Conservation (phyloP, 2,113 vertebrate species). For the Dicaeum eximium region DNA sequence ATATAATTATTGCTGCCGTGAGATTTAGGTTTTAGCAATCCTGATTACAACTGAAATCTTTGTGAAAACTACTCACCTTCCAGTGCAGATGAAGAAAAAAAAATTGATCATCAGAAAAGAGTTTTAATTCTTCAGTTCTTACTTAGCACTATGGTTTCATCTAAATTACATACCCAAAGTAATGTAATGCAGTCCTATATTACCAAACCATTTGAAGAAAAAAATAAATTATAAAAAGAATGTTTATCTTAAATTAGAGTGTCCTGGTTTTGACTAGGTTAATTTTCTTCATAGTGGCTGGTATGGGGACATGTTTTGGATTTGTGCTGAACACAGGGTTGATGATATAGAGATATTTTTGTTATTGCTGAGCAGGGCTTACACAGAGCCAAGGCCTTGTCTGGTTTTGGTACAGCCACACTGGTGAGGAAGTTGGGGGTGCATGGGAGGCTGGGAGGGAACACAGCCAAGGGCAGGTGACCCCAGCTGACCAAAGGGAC, state of each 20-base stretch:
- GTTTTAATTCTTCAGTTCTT: neutral
- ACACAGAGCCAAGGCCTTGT: neutral
- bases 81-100: neutral
- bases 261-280: neutral
- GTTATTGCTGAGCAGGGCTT: neutral
- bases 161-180: neutral
- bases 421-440: neutral
- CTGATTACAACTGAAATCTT: neutral
- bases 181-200: neutral
- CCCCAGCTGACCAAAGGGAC: neutral
- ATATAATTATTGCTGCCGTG: neutral
- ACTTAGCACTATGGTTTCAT: neutral
- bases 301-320: neutral
- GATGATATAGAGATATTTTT: neutral
- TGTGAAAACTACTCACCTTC: neutral
- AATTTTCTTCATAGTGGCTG: neutral
- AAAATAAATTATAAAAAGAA: neutral
- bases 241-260: neutral
- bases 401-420: neutral
- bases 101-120: neutral
- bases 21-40: neutral
- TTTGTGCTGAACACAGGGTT: neutral
- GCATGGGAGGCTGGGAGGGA: neutral
- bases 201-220: neutral
- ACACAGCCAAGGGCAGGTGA: neutral